Conservation (phyloP, 2,113 vertebrate genomes). For the Gymnarchus niloticus region DNA sequence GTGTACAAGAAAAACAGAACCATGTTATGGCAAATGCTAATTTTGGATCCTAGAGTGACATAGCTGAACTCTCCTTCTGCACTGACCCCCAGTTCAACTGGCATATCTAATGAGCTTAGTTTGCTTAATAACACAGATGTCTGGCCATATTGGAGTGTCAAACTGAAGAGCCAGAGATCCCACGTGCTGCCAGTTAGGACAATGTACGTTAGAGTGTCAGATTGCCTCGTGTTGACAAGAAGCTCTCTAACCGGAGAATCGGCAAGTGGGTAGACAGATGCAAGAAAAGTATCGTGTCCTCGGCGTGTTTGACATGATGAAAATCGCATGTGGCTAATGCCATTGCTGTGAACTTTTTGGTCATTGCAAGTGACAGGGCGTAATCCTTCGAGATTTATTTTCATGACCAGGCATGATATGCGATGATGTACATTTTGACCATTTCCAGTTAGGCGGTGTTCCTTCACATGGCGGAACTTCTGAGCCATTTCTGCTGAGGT, state of each 20-base stretch:
- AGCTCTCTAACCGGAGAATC: background rate
- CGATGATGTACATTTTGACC: background rate
- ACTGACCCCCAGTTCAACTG: constrained; percentile 8
- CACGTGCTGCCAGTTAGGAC: background rate
- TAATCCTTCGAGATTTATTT: constrained; percentile 2
- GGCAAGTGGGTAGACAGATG: background rate
- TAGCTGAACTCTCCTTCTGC: background rate
- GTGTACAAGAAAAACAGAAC: background rate
- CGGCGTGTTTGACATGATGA: background rate
- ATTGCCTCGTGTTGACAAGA: background rate
- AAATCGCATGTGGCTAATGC: constrained; percentile 9
- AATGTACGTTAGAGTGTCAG: constrained; percentile 1
- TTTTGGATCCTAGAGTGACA: background rate
- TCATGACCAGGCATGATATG: background rate
- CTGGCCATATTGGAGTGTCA: constrained; percentile 15
- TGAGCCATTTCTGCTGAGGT: background rate
- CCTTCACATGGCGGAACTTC: background rate
- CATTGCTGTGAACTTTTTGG: background rate
- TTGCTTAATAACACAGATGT: constrained; percentile 8
- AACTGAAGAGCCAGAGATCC: background rate
- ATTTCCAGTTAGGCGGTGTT: background rate
- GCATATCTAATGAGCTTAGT: constrained; percentile 20
- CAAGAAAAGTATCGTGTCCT: background rate
- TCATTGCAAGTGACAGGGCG: background rate
- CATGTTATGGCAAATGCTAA: background rate